Percentiles rank a stretch among this genome's conserved stretches.
Conservation (phyloP, 30 jellyfish, hydroid and myxozoan species). For the Phacellophora camtschatica region DNA sequence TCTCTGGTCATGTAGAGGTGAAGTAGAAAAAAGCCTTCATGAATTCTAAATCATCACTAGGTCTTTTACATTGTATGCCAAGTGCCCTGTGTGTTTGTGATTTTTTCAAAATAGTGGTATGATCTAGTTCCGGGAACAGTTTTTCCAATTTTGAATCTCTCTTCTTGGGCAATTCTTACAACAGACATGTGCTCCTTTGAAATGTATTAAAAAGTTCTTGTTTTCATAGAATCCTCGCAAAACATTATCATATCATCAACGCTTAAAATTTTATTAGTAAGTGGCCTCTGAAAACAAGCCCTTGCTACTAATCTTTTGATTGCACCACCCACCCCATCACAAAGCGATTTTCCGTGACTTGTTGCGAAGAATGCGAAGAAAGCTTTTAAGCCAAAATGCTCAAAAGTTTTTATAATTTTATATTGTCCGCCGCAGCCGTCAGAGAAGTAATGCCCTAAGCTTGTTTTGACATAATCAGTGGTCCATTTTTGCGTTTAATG, state of each 20-base stretch:
- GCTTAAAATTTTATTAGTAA: neutral
- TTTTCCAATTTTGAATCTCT: neutral
- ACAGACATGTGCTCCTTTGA: neutral
- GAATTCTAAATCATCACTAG: neutral
- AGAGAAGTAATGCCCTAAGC: neutral
- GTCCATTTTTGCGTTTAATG: neutral
- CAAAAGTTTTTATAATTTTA: neutral
- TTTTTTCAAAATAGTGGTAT: neutral
- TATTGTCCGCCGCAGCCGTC: slow-evolving; percentile 49
- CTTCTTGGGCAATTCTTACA: neutral
- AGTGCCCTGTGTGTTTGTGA: neutral
- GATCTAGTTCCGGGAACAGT: neutral
- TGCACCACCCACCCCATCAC: slow-evolving; percentile 31
- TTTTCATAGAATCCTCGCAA: neutral
- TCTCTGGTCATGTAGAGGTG: too few relatives aligned
- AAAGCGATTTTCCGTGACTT: slow-evolving; percentile 6
- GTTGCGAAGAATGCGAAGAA: slow-evolving; percentile 19
- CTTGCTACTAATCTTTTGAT: slow-evolving; percentile 9
- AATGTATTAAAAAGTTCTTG: too few relatives aligned
- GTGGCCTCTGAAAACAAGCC: slow-evolving; percentile 47
- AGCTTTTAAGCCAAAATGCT: neutral
- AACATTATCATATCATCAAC: neutral
- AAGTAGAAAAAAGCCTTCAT: neutral
- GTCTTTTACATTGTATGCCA: neutral
- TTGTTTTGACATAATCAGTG: neutral